Evolutionary conservation across 2,888 invertebrate genomes (phyloP), one percentile per base, ranked within the genome.

Genomic region (Argyresthia albistria): DNA sequence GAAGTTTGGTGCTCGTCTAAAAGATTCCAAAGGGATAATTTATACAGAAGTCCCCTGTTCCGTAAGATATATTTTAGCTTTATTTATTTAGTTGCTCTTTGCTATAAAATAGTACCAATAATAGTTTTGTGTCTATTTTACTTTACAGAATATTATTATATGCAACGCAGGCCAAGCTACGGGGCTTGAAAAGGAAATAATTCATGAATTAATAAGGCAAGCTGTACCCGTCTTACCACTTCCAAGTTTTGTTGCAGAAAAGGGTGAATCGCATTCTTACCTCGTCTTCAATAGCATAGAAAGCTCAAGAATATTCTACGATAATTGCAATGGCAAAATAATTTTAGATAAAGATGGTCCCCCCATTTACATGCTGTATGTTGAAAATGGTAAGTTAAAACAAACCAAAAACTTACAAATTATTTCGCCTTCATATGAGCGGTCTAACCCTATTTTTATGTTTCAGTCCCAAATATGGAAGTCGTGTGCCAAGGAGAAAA

Each of bases 161-260:
- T 94, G 95, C 62, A 97, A 97, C 80, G 94, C 93, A 35, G 97
- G 97, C 0, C 89, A 97, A 55, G 93, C 93, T 1, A 95, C 94
- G 59, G 95, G 95, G 6, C 81, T 96, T 16, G 87, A 90, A 6
- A 91, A 93, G 69, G 91, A 92, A 64, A 69, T 80, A 48, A 66
- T 97, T 9, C 67, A 91, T 6, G 69, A 86, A 43, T 66, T 96
- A 4, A 71, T 93, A 35, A 67, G 82, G 45, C 70, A 90, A 6
- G 89, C 91, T 52, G 66, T 76, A 4, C 66, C 81, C 53, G 81
- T 84, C 70, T 90, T 93, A 0, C 55, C 66, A 16, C 69, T 93
- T 1, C 88, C 89, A 15, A 89, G 90, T 49, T 88, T 95, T 42
- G 73, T 92, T 39, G 91, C 96, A 88, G 73, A 94, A 56, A 92